Conservation (phyloP, 2,888 invertebrate species). For the Megalurothrips usitatus region DNA sequence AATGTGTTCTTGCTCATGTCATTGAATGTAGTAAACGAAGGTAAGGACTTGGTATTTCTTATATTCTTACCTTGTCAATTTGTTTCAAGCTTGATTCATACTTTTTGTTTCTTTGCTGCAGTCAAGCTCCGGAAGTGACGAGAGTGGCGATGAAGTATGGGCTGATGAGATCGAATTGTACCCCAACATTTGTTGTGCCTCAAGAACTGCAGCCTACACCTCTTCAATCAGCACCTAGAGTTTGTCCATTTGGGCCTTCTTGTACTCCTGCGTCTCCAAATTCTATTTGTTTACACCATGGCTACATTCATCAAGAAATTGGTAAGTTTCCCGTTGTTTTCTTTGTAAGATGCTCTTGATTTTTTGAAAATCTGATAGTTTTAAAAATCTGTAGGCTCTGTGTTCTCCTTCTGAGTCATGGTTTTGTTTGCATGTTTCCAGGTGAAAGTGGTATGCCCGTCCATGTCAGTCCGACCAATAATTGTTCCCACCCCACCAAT, state of each 20-base stretch:
- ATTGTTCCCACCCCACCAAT: too few relatives aligned
- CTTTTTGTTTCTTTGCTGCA: conserved; percentile 16
- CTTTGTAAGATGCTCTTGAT: too few relatives aligned
- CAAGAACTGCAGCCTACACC: background rate
- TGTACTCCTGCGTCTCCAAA: too few relatives aligned
- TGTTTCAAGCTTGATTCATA: background rate
- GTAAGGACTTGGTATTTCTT: background rate
- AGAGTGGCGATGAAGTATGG: background rate
- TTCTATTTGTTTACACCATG: too few relatives aligned
- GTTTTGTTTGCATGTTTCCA: too few relatives aligned
- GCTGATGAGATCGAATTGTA: background rate
- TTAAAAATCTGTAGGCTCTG: too few relatives aligned
- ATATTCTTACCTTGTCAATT: background rate
- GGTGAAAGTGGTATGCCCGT: too few relatives aligned
- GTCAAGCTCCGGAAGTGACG: background rate
- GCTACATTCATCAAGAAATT: too few relatives aligned
- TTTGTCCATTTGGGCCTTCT: background rate
- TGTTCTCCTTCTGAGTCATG: too few relatives aligned
- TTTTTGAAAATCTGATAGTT: too few relatives aligned
- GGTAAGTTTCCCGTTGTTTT: too few relatives aligned
- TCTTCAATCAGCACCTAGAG: background rate
- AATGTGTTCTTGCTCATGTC: conserved; percentile 39
- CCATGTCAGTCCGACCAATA: too few relatives aligned
- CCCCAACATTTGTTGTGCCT: background rate
- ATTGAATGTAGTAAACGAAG: background rate